These are phyloP conservation scores for Luffia ferchaultella DNA, from an alignment of 2,888 invertebrate species.

Conservation along the genomic window DNA sequence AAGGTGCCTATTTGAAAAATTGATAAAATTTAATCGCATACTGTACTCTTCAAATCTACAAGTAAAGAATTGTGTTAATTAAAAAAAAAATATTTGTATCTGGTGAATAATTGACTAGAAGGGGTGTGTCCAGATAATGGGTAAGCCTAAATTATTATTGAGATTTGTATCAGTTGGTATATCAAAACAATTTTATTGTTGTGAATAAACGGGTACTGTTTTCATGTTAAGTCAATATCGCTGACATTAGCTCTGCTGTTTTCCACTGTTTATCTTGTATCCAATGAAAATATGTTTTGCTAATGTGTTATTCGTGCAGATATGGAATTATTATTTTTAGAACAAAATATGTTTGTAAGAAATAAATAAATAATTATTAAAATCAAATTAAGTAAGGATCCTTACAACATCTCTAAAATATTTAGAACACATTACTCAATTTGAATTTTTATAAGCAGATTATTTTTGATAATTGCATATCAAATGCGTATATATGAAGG, in stretches of 20 bases:
- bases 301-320: slow-evolving; percentile 31
- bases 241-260: slow-evolving; percentile 24
- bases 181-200: not conserved
- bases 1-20: too few relatives aligned
- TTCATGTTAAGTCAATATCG: not conserved
- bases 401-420: too few relatives aligned
- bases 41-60: too few relatives aligned
- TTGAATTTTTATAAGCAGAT: too few relatives aligned
- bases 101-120: slow-evolving; percentile 18
- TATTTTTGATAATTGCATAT: too few relatives aligned
- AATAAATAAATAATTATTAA: slow-evolving; percentile 3
- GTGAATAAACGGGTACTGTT: not conserved
- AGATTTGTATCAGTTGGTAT: not conserved
- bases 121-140: slow-evolving; percentile 56
- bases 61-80: too few relatives aligned
- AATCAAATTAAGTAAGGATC: too few relatives aligned
- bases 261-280: slow-evolving; percentile 58
- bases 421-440: too few relatives aligned
- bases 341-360: slow-evolving; percentile 4
- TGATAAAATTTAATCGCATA: too few relatives aligned
- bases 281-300: slow-evolving; percentile 56
- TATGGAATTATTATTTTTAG: slow-evolving; percentile 29
- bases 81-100: too few relatives aligned
- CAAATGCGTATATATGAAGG: too few relatives aligned
- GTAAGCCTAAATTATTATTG: not conserved